These are phyloP conservation scores for Sphaeridia pumilis DNA, from an alignment of 2,888 invertebrate species.

Conservation along the genomic window DNA sequence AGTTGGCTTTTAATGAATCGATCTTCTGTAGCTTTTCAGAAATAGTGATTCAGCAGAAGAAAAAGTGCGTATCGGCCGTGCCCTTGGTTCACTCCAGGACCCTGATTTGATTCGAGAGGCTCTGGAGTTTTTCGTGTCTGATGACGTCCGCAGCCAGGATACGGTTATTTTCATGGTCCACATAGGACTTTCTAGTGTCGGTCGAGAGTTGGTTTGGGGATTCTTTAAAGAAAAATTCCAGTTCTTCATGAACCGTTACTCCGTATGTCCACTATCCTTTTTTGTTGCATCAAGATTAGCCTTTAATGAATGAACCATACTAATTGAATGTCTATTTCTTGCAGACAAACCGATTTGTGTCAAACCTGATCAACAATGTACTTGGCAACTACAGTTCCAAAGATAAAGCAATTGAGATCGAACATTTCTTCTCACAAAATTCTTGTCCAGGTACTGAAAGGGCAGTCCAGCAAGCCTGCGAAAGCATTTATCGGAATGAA, in stretches of 20 bases:
- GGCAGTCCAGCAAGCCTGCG: conserved; percentile 42
- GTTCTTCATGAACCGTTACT: conserved; percentile 62
- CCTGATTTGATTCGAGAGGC: conserved; percentile 58
- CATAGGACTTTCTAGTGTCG: conserved; percentile 65
- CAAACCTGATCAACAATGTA: background rate
- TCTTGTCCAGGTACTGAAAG: conserved; percentile 42
- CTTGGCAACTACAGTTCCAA: conserved; percentile 42
- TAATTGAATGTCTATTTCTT: background rate
- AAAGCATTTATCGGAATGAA: conserved; percentile 44
- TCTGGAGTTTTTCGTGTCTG: conserved; percentile 69
- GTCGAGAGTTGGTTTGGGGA: conserved; percentile 78
- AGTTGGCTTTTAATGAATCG: no score
- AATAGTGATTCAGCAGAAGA: conserved; percentile 84
- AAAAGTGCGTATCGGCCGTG: conserved; percentile 74
- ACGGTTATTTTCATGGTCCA: conserved; percentile 79
- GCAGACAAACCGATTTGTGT: background rate
- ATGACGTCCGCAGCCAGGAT: conserved; percentile 83
- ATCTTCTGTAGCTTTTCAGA: conserved; percentile 65
- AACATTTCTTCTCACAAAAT: conserved; percentile 41
- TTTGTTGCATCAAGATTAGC: background rate
- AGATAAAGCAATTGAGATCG: conserved; percentile 41
- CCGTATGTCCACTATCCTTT: conserved; percentile 42
- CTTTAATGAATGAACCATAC: no score
- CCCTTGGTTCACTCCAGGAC: conserved; percentile 68
- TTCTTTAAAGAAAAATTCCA: conserved; percentile 74